A percentile compares a stretch with the other conserved stretches of the same genome.
Conservation (phyloP, 2,113 vertebrate species). For the Pollachius pollachius region DNA sequence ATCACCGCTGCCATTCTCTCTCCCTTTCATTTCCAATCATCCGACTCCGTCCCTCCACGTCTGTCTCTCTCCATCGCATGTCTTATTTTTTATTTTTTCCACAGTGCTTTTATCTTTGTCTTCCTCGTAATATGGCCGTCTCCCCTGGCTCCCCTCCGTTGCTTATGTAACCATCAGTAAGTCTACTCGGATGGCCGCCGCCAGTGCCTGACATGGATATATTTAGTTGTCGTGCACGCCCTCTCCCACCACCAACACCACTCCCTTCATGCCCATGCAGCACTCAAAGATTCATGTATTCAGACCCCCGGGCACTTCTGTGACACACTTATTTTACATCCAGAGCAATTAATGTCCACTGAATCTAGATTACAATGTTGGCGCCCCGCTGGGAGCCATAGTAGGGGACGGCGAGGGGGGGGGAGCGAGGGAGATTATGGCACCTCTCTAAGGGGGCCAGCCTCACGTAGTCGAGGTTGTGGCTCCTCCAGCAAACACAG, state of each 20-base stretch:
- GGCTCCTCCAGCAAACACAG: constrained; percentile 37
- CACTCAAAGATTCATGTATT: constrained; percentile 90
- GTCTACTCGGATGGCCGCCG: constrained; percentile 61
- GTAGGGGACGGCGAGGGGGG: constrained; percentile 25
- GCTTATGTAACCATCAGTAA: constrained; percentile 65
- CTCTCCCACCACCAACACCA: constrained; percentile 18
- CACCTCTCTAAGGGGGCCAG: constrained; percentile 20
- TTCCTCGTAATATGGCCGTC: constrained; percentile 9
- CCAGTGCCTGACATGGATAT: constrained; percentile 63
- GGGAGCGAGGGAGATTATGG: not conserved
- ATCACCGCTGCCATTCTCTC: no score
- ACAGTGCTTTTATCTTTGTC: not conserved
- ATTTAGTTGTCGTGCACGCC: constrained; percentile 64
- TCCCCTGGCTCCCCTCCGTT: constrained; percentile 32
- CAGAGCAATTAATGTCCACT: constrained; percentile 89
- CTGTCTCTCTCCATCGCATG: not conserved
- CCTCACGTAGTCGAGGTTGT: constrained; percentile 23
- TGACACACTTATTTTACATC: constrained; percentile 92
- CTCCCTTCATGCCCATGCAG: constrained; percentile 67
- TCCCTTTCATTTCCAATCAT: not conserved
- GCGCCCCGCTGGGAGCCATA: constrained; percentile 44
- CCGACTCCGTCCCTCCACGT: not conserved
- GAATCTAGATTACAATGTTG: constrained; percentile 79
- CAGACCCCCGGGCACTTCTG: constrained; percentile 77
- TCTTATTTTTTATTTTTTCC: not conserved